These are phyloP conservation scores for Discoglossus pictus DNA, from an alignment of 2,797 vertebrate species.

Conservation along the genomic window DNA sequence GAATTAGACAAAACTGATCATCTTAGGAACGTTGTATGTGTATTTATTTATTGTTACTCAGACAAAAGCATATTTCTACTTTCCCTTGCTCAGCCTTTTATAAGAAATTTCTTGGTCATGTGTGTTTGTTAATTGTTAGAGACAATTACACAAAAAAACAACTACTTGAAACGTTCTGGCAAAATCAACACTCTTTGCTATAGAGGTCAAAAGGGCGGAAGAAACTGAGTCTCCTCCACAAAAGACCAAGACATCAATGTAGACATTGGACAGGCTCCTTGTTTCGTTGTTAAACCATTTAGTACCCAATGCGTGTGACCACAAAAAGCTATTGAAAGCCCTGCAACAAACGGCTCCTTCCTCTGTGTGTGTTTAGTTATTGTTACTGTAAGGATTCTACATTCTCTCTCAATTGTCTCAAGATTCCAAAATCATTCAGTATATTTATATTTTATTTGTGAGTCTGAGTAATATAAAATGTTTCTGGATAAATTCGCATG, in stretches of 20 bases:
- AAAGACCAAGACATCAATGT: conserved; percentile 34
- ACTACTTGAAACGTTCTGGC: conserved; percentile 44
- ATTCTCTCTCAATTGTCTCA: background rate
- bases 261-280: conserved; percentile 37
- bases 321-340: conserved; percentile 33
- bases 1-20: background rate
- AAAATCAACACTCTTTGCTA: conserved; percentile 48
- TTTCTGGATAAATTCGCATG: too few relatives aligned
- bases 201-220: conserved; percentile 37
- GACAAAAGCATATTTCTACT: conserved; percentile 43
- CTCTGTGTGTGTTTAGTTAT: conserved; percentile 7
- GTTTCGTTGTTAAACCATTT: conserved; percentile 38
- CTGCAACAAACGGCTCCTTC: background rate
- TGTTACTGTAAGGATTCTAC: background rate
- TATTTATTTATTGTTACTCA: conserved; percentile 36
- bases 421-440: too few relatives aligned
- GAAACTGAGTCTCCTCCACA: conserved; percentile 20
- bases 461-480: too few relatives aligned
- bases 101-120: conserved; percentile 39
- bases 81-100: conserved; percentile 34
- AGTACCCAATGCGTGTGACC: conserved; percentile 27
- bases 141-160: conserved; percentile 46
- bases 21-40: conserved; percentile 23
- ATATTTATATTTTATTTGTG: too few relatives aligned
- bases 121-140: conserved; percentile 51